Base-by-base conservation (phyloP, 2,113 vertebrate genomes). In the Phylloscopus trochiloides region DNA sequence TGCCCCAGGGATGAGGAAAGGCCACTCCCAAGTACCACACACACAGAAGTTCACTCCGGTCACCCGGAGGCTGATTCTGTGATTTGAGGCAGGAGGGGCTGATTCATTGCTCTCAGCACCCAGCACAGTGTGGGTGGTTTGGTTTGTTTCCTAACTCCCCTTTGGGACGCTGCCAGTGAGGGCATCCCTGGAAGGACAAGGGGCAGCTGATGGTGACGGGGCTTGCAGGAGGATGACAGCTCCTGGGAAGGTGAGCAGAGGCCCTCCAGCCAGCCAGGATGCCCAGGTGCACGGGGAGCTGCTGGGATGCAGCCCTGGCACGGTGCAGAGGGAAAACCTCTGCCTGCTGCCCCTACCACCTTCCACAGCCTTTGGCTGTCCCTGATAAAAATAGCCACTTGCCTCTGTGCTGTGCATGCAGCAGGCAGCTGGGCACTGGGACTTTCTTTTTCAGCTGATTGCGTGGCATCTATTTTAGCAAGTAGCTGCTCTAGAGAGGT, bases 381-480 rank as follows among this genome's bases (percentile, higher is more conserved):
- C 58, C 43, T 0, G 9, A 32, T n/a, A 78, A 92, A 90, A 92
- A 85, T 32, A 92, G 47, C n/a, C 3, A 0, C 78, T 71, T 0
- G 3, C 7, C 45, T 51, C 65, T 3, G 5, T 18, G 42, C 68
- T 3, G 4, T 18, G 54, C 58, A 34, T 1, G 4, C n/a, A 68
- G 45, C 77, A 73, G 50, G 68, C 82, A 94, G 85, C 73, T 89
- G 51, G 87, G 76, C 81, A 79, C 43, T 4, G 10, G 50, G 57
- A 20, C 55, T 96, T 96, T 51, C 80, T 76, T 68, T 87, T 76
- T 86, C 57, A 18, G 85, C 89, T 71, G 77, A 45, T 77, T 10
- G 66, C 2, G 4, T 61, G 78, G 74, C 20, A 1, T 59, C 86
- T 86, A 63, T 96, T 92, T 94, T 90, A 84, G 74, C 94, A 86